A percentile compares a stretch with the other conserved stretches of the same genome.
These are phyloP conservation scores for Oceanodroma tethys DNA, from an alignment of 2,113 vertebrate species.

Conservation along the genomic window DNA sequence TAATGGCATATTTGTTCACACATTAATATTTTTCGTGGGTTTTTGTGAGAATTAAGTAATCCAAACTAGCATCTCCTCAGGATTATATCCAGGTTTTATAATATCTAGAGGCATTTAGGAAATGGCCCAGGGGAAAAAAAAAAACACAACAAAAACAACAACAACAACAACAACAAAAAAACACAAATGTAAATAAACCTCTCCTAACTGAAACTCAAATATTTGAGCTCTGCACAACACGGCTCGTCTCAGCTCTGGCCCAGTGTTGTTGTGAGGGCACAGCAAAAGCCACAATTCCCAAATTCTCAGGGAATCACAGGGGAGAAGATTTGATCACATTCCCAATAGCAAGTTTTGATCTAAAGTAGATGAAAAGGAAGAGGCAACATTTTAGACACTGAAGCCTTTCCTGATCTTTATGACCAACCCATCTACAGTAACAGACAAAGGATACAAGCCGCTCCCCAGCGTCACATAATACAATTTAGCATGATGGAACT, in stretches of 20 bases:
- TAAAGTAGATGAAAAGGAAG: not conserved
- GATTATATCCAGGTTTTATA: not conserved
- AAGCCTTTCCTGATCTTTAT: not conserved
- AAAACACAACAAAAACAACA: not conserved
- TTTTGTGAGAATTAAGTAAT: not conserved
- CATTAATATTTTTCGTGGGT: not conserved
- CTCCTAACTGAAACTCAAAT: not conserved
- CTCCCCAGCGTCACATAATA: not conserved
- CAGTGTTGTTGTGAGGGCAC: not conserved
- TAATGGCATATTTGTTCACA: not conserved
- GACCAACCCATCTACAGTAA: not conserved
- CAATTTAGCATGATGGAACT: not conserved
- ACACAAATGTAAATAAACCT: not conserved
- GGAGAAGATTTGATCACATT: not conserved
- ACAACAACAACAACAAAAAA: no score
- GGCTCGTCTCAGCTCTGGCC: not conserved
- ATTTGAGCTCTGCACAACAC: not conserved
- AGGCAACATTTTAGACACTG: not conserved
- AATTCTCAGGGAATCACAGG: not conserved
- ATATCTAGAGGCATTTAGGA: not conserved
- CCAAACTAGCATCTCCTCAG: not conserved
- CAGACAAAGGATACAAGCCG: not conserved
- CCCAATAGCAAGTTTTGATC: not conserved
- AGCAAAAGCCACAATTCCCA: not conserved
- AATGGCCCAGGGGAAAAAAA: not conserved